Percentiles rank a stretch among this genome's conserved stretches.
Evolutionary conservation across 2,888 invertebrate genomes (phyloP).

Genomic region (Watsonalla cultraria): DNA sequence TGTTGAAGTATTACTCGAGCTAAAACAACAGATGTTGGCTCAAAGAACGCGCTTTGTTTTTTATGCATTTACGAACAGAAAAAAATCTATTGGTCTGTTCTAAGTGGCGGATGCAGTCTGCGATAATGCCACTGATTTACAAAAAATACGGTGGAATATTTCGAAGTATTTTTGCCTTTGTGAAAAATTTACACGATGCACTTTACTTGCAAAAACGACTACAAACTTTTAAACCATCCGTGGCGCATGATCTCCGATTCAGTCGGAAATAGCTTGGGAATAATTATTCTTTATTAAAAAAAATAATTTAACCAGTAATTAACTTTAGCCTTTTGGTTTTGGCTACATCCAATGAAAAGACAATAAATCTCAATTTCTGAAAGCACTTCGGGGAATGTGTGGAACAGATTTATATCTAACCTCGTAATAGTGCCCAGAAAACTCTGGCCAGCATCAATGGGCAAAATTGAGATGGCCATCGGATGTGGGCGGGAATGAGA

Average conservation of each 20-base stretch:
- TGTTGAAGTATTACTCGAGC: constrained; percentile 16
- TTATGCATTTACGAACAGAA: constrained; percentile 4
- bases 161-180: no score
- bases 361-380: constrained; percentile 38
- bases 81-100: background rate
- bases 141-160: background rate
- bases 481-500: constrained; percentile 71
- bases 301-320: constrained; percentile 3
- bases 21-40: constrained; percentile 27
- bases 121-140: constrained; percentile 1
- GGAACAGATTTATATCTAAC: background rate
- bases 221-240: constrained; percentile 9
- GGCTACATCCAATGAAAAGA: constrained; percentile 33
- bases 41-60: constrained; percentile 12
- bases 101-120: background rate
- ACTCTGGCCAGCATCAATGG: constrained; percentile 49
- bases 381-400: constrained; percentile 16
- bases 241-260: no score
- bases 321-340: constrained; percentile 7
- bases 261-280: no score
- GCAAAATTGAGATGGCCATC: constrained; percentile 53
- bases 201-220: background rate
- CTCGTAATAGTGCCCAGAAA: constrained; percentile 16
- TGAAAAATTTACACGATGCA: no score
- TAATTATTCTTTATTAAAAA: no score